These are phyloP conservation scores for Amphipoea lucens DNA, from an alignment of 2,888 invertebrate species.

Conservation along the genomic window DNA sequence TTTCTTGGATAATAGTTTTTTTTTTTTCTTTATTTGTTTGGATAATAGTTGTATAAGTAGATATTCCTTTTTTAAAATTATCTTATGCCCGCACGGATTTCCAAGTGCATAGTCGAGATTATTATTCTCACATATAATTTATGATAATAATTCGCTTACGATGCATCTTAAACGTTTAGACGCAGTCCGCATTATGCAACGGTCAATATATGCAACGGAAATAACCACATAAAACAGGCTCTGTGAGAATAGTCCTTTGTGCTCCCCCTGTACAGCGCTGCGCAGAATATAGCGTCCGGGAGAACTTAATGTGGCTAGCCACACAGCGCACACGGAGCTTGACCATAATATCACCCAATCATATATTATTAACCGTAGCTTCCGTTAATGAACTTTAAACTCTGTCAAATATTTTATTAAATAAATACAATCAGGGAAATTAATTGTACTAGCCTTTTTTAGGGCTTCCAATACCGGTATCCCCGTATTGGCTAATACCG, in stretches of 20 bases:
- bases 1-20: background rate
- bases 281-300: slow-evolving; percentile 38
- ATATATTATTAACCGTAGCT: slow-evolving; percentile 28
- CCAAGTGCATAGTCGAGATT: background rate
- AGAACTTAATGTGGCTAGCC: slow-evolving; percentile 53
- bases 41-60: background rate
- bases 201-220: slow-evolving; percentile 31
- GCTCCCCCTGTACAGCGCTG: slow-evolving; percentile 29
- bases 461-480: no score
- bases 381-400: slow-evolving; percentile 2
- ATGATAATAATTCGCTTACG: slow-evolving; percentile 48
- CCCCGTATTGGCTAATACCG: no score
- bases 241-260: slow-evolving; percentile 48
- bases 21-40: no score
- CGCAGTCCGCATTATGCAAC: slow-evolving; percentile 37
- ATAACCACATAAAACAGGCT: slow-evolving; percentile 45
- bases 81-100: background rate
- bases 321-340: slow-evolving; percentile 38
- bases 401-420: slow-evolving; percentile 5
- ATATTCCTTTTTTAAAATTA: background rate
- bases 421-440: no score
- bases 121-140: slow-evolving; percentile 20
- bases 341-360: slow-evolving; percentile 47
- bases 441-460: no score
- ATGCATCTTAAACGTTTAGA: slow-evolving; percentile 48